Base-by-base conservation (phyloP, 64 coral and sea anemone species). In the Porites lutea region DNA sequence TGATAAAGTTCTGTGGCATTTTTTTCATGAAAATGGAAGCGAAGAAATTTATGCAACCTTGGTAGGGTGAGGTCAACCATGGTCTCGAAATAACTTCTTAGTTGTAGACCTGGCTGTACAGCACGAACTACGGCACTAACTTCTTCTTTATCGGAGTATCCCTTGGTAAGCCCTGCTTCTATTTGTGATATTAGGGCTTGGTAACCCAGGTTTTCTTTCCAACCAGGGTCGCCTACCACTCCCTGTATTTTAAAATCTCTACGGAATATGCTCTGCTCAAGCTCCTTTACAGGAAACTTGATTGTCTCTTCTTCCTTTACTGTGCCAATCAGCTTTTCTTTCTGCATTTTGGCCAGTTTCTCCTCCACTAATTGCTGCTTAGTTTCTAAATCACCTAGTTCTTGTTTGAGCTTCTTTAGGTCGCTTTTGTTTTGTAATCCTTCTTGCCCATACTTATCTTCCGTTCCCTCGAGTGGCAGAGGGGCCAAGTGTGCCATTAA, bases 181-280 rank as follows among this genome's bases (percentile, higher is more conserved):
- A 70, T 21, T 70, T 70, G 18, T 3, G 21, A 70, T 2, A 37
- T 70, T 8, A 70, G n/a, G 0, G 85, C 4, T 19, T 19, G 13
- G 82, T 59, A 54, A 54, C 8, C 86, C 92, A 3, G 59, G 51
- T 77, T 92, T 8, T 86, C 73, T 50, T 86, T 86, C 37, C 86
- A 69, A 1, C 69, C 70, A 2, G 90, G 71, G 19, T 77, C 65
- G 13, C 90, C 80, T 60, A 86, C 44, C 50, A 69, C 48, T 48
- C 90, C 79, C 65, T 86, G 90, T 48, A 92, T 92, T 76, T 86
- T 86, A 48, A 92, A 77, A 16, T 91, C 90, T 23, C 79, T n/a
- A 13, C 73, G 54, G 50, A 88, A 75, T 65, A 88, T n/a, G n/a
- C n/a, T n/a, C n/a, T n/a, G n/a, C n/a, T n/a, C n/a, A n/a, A n/a